Base-by-base conservation (phyloP, 2,888 invertebrate species). In the Leptogaster cylindrica region DNA sequence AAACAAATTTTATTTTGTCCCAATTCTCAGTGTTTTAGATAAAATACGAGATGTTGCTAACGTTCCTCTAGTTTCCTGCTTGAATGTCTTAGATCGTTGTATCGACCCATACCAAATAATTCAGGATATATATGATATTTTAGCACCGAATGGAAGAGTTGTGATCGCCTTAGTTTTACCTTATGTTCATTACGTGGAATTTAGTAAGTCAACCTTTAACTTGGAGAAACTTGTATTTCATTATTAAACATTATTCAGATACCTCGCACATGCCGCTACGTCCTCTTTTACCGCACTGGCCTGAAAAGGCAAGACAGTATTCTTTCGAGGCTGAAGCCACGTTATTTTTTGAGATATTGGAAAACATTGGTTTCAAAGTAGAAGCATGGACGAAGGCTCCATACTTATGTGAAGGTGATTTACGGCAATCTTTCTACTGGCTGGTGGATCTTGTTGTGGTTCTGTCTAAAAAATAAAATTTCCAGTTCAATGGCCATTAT, bases 381-480 rank as follows among this genome's bases (percentile, higher is more conserved):
- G 85, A 89, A 50, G 84, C 88, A 3, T 98, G 97, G 93, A 89
- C 93, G 8, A 87, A 93, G 74, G 88, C 96, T 41, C 98, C 98
- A 0, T 98, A 98, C 79, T 84, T 99, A 36, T 98, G 97, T 81
- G 97, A 99, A 82, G 98, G 98, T 1, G 97, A 98, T 81, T 84
- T 97, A 72, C 86, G 90, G 50, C 93, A 93, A 79, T 90, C 93
- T 0, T 93, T 91, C 82, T 97, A 96, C 82, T 93, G 93, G 88
- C 85, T 97, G 52, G 89, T 92, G 74, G 97, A 97, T 82, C 90
- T 90, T 20, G 84, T 97, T n/a, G 94, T 95, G 77, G 87, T 95
- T 41, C 84, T 92, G 74, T 87, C 85, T 73, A 83, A 82, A 71
- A 79, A 78, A 55, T 46, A 25, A 58, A 39, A n/a, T 5, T 39